Conservation (phyloP, 1,140 invertebrate genomes). For the Aphis gossypii region DNA sequence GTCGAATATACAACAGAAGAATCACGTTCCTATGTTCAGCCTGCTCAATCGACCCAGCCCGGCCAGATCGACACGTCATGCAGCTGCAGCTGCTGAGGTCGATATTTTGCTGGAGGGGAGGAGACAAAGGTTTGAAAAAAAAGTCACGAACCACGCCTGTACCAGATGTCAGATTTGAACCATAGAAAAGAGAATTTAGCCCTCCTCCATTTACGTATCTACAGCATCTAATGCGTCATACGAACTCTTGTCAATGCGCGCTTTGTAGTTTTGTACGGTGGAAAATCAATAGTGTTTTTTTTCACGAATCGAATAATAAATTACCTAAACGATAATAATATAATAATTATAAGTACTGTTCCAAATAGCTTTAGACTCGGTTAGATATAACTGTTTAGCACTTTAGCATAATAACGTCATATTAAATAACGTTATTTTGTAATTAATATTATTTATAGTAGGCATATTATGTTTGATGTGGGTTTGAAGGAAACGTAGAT, state of each 20-base stretch:
- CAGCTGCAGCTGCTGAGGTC: neutral
- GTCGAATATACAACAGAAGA: no score
- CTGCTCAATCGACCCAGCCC: neutral
- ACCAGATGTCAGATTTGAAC: neutral
- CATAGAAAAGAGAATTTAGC: no score
- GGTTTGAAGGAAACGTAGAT: no score
- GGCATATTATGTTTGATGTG: neutral
- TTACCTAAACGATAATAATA: neutral
- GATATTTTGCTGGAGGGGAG: neutral
- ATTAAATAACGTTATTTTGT: neutral
- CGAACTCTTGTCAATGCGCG: neutral
- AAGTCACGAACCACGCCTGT: no score
- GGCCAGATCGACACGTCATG: no score
- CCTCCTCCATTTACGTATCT: no score
- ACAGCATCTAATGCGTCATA: no score
- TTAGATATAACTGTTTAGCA: no score
- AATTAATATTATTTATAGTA: neutral
- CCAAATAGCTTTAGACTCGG: neutral
- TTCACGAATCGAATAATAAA: neutral
- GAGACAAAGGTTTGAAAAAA: neutral
- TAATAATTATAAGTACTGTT: neutral
- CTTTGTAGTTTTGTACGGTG: neutral
- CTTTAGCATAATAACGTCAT: no score
- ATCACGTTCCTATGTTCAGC: neutral
- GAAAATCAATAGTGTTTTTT: neutral